A percentile compares a stretch with the other conserved stretches of the same genome.
Conservation (phyloP, 2,113 vertebrate species). For the Hemicordylus capensis region DNA sequence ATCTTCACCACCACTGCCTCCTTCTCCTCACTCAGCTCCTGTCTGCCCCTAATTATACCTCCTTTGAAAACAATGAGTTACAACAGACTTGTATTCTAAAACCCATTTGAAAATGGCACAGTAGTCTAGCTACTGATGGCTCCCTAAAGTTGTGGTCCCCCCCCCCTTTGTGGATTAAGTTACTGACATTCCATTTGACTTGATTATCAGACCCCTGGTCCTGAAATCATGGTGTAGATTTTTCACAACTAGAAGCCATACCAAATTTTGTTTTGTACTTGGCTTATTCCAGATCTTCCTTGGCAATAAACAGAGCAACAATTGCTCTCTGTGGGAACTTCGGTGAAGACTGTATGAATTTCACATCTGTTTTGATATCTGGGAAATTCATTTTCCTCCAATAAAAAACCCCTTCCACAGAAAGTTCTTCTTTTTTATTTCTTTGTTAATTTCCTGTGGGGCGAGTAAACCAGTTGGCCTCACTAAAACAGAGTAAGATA, state of each 20-base stretch:
- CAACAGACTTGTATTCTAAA: background rate
- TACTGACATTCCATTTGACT: background rate
- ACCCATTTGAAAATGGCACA: background rate
- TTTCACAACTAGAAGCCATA: background rate
- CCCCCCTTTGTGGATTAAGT: background rate
- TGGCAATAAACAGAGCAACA: background rate
- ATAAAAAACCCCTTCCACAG: background rate
- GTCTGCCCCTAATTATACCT: background rate
- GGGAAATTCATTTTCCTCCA: background rate
- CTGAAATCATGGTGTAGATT: background rate
- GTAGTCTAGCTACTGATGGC: background rate
- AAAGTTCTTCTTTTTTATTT: background rate
- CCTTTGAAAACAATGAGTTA: background rate
- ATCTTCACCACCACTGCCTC: too few relatives aligned
- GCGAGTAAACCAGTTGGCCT: background rate
- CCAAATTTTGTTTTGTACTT: background rate
- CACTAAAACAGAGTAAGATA: background rate
- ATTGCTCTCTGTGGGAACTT: background rate
- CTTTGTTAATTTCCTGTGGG: slow-evolving; percentile 12
- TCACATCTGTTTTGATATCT: background rate
- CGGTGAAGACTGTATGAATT: background rate
- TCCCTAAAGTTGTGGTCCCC: background rate
- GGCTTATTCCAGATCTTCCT: background rate
- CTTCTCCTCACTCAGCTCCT: too few relatives aligned
- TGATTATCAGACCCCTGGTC: too few relatives aligned